Evolutionary conservation across 2,888 invertebrate genomes (phyloP).

Genomic region (Dioctria linearis): DNA sequence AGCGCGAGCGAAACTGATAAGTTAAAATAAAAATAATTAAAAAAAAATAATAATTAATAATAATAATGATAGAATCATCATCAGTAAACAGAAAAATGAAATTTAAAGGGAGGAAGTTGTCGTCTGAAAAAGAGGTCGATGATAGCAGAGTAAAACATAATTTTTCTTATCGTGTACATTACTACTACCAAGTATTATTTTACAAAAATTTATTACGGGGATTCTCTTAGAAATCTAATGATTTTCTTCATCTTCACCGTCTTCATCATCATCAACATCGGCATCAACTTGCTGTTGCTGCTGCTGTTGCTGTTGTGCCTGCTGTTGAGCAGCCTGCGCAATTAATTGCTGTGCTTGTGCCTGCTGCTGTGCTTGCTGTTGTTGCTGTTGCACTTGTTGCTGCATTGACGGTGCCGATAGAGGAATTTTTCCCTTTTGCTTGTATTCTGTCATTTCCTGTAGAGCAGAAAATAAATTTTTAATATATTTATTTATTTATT

Average conservation of each 20-base stretch:
- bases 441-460: constrained; percentile 72
- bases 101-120: constrained; percentile 35
- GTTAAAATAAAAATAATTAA: not conserved
- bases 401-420: constrained; percentile 71
- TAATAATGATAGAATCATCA: not conserved
- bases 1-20: no score
- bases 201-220: constrained; percentile 56
- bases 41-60: not conserved
- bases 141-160: constrained; percentile 51
- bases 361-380: constrained; percentile 69
- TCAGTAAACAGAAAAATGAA: not conserved
- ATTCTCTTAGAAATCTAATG: constrained; percentile 67
- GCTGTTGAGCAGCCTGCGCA: constrained; percentile 61
- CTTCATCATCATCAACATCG: constrained; percentile 70
- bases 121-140: constrained; percentile 10
- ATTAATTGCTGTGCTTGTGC: constrained; percentile 59
- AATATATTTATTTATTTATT: constrained; percentile 6
- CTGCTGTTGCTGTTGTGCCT: constrained; percentile 64
- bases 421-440: constrained; percentile 71
- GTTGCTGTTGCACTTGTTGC: constrained; percentile 57
- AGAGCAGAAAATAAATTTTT: constrained; percentile 11
- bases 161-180: constrained; percentile 58
- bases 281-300: constrained; percentile 65
- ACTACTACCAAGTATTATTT: constrained; percentile 58
- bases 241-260: constrained; percentile 71